Percentiles rank a stretch among this genome's conserved stretches.
phyloP scores from a whole-genome alignment of 2,113 vertebrate genomes.

The Melanocharis versteri region DNA sequence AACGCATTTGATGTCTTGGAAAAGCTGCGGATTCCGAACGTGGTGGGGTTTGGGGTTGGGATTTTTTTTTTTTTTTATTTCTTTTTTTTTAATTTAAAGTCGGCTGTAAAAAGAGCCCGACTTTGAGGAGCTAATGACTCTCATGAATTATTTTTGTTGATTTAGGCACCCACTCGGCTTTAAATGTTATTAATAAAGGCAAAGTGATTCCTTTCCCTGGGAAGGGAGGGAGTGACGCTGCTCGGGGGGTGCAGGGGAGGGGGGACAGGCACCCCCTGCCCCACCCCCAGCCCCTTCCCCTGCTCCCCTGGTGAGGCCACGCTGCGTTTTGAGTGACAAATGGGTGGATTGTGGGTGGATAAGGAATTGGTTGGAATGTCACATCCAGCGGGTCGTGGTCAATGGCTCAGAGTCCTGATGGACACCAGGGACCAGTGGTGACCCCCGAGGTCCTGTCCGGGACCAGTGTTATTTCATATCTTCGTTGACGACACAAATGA shows the following conservation, averaged over 20 bases:
- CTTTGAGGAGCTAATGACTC: conserved; percentile 65
- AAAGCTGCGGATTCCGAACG: conserved; percentile 45
- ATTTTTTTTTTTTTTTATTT: neutral
- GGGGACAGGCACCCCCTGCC: neutral
- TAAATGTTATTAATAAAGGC: conserved; percentile 49
- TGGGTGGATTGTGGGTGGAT: no score
- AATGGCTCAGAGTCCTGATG: neutral
- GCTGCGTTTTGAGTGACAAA: rapidly evolving
- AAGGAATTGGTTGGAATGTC: neutral
- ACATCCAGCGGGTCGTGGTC: neutral
- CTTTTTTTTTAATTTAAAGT: conserved; percentile 55
- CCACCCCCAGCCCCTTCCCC: neutral
- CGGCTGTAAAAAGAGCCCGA: conserved; percentile 38
- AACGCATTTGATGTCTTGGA: conserved; percentile 57
- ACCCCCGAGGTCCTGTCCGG: no score
- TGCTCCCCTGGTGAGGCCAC: rapidly evolving
- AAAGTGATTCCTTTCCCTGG: neutral
- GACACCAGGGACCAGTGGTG: neutral
- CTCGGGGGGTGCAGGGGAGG: neutral
- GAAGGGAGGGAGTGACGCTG: neutral
- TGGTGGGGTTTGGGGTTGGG: neutral
- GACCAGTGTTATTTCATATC: rapidly evolving
- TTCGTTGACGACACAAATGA: neutral
- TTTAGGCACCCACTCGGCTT: conserved; percentile 61
- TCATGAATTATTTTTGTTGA: conserved; percentile 74